A percentile compares a stretch with the other conserved stretches of the same genome.
Conservation (phyloP, 2,113 vertebrate species). For the Apodemus sylvaticus region DNA sequence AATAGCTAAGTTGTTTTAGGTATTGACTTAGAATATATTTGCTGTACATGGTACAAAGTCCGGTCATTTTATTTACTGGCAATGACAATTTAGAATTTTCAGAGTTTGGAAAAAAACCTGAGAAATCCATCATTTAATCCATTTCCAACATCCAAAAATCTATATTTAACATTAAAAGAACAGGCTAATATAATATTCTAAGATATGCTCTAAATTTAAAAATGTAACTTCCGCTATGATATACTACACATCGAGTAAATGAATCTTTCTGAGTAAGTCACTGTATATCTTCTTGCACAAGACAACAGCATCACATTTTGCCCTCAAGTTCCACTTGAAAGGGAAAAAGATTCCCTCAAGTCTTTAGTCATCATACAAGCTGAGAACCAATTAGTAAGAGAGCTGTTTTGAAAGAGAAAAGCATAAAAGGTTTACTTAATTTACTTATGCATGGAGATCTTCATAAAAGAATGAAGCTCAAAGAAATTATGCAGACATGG, state of each 20-base stretch:
- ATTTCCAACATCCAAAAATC: background rate
- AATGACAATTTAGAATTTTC: background rate
- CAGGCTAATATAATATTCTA: background rate
- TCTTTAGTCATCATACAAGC: background rate
- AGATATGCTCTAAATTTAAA: background rate
- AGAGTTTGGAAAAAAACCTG: background rate
- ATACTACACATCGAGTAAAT: background rate
- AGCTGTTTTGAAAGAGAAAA: background rate
- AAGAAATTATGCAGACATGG: background rate
- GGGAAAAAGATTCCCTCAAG: background rate
- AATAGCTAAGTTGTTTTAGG: background rate
- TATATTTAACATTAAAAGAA: background rate
- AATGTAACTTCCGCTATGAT: background rate
- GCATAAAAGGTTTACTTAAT: background rate
- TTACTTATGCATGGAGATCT: background rate
- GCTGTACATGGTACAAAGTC: background rate
- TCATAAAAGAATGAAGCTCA: background rate
- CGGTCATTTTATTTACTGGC: background rate
- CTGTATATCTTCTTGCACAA: background rate
- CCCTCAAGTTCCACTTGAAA: background rate
- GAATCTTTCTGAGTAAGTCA: background rate
- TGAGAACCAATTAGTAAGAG: background rate
- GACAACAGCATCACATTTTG: background rate
- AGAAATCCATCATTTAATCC: background rate
- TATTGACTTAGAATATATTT: conserved; percentile 10